Base-by-base conservation (phyloP, 2,888 invertebrate genomes). In the Arrhopalites spinosus region DNA sequence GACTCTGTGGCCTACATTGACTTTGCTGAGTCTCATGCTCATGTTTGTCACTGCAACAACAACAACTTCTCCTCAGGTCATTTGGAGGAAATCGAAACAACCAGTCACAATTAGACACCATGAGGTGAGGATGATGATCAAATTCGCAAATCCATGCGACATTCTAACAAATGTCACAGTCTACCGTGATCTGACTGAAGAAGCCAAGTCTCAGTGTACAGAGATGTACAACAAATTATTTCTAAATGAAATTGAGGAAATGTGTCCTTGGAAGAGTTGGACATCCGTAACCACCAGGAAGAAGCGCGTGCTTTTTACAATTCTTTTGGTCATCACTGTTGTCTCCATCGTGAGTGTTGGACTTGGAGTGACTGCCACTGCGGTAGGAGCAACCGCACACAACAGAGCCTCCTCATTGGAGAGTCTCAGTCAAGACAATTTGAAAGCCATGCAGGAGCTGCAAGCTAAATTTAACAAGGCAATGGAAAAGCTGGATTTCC, bases 401-500 rank as follows among this genome's bases (percentile, higher is more conserved):
- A 3, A 5, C n/a, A 5, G 50, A 3, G 17, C 15, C 17, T 15
- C 15, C 3, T 15, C 15, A 5, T 15, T 50, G 50, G 50, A 50
- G n/a, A n/a, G n/a, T n/a, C n/a, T n/a, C n/a, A n/a, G n/a, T n/a
- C n/a, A n/a, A n/a, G n/a, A n/a, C n/a, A n/a, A n/a, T n/a, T n/a
- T n/a, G n/a, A n/a, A n/a, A 2, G 43, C 69, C 7, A 30, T 78
- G 0, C 25, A 59, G 47, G 8, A 36, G 7, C 29, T 50, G 3
- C 50, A 50, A 17, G 15, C 8, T 13, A 15, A 30, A 17, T 72
- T 78, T n/a, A 73, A 75, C 25, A 20, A 63, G 3, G 43, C 72
- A 0, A 68, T 75, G 1, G 20, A 11, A 1, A 17, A 53, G 1
- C 17, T 75, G 30, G 27, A 66, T 0, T 0, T 0, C 7, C 73